Percentiles rank a stretch among this genome's conserved stretches.
Evolutionary conservation across 2,113 vertebrate species (phyloP).

Genomic region (Vanacampus margaritifer): DNA sequence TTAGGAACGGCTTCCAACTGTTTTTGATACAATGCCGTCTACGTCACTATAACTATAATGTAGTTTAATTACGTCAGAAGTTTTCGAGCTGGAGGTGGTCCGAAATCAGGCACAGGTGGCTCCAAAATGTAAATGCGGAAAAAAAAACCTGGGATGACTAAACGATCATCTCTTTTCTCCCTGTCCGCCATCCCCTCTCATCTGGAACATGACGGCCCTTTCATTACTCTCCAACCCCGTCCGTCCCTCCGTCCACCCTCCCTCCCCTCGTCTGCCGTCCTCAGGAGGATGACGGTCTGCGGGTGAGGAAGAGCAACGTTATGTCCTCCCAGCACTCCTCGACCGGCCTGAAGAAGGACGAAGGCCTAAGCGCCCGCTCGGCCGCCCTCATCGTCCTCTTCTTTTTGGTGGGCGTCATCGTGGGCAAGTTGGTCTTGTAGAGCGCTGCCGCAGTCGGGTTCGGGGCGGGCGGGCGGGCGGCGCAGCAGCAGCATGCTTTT

Average conservation of each 20-base stretch:
- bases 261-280: neutral
- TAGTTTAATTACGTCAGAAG: neutral
- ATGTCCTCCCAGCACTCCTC: constrained; percentile 81
- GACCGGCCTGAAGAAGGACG: constrained; percentile 78
- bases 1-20: neutral
- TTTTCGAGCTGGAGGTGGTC: neutral
- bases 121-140: neutral
- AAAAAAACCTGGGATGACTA: constrained; percentile 7
- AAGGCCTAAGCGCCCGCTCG: constrained; percentile 83
- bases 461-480: neutral
- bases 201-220: constrained; percentile 1
- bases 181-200: neutral
- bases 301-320: constrained; percentile 85
- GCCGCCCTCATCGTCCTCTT: constrained; percentile 88
- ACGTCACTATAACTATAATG: too few relatives aligned
- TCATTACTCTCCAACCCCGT: neutral
- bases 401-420: constrained; percentile 91
- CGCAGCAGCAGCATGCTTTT: constrained; percentile 74
- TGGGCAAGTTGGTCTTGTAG: constrained; percentile 97
- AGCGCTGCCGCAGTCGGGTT: constrained; percentile 40
- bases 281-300: constrained; percentile 91
- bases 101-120: neutral
- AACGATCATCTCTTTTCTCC: constrained; percentile 12
- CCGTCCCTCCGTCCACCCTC: neutral
- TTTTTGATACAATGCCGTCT: neutral